phyloP scores from a whole-genome alignment of 2,797 vertebrate species.

The Alfaro cultratus region DNA sequence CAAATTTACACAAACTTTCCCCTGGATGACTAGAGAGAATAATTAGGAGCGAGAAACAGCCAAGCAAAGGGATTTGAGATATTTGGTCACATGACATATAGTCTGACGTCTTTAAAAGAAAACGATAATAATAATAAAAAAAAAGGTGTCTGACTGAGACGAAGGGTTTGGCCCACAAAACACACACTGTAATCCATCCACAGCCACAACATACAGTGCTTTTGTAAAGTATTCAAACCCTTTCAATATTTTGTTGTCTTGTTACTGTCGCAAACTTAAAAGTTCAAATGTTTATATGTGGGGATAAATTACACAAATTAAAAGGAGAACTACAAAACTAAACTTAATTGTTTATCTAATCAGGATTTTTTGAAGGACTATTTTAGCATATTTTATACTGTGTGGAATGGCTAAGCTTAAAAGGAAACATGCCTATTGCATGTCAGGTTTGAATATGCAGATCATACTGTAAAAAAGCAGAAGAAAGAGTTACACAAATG shows the following conservation, averaged over 20 bases:
- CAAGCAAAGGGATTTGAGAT: constrained; percentile 62
- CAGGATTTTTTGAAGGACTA: not conserved
- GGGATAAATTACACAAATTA: not conserved
- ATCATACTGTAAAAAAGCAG: not conserved
- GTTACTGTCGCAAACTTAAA: not conserved
- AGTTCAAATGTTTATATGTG: constrained; percentile 1
- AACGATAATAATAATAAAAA: not conserved
- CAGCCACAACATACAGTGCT: not conserved
- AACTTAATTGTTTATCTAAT: not conserved
- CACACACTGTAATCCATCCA: constrained; percentile 5
- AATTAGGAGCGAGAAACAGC: constrained; percentile 55
- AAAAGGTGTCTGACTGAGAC: constrained; percentile 12
- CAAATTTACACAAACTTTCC: constrained; percentile 84
- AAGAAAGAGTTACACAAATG: not conserved
- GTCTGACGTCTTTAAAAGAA: constrained; percentile 23
- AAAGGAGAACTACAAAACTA: not conserved
- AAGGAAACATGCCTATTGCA: not conserved
- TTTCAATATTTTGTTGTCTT: not conserved
- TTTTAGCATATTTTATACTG: not conserved
- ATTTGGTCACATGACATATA: constrained; percentile 54
- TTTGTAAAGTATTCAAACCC: not conserved
- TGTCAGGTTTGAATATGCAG: not conserved
- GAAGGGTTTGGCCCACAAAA: constrained; percentile 18
- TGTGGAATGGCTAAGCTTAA: not conserved
- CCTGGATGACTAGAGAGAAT: constrained; percentile 73